Evolutionary conservation across 2,113 vertebrate species (phyloP).

Genomic region (Boleophthalmus pectinirostris): DNA sequence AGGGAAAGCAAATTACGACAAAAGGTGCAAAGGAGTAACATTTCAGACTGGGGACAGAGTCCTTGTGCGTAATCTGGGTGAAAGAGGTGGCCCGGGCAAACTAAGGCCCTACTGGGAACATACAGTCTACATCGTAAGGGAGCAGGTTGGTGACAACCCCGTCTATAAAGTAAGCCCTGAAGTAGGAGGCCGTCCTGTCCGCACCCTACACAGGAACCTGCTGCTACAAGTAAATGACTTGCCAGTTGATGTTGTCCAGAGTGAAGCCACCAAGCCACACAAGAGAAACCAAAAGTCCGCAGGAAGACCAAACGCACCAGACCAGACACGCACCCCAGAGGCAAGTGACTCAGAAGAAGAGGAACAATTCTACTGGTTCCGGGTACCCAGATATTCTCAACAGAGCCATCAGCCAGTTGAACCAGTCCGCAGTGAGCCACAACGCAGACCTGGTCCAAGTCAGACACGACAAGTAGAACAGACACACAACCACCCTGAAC

Average conservation of each 20-base stretch:
- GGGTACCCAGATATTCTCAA: not conserved
- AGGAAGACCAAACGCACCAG: not conserved
- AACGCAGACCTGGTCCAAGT: not conserved
- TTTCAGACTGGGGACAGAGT: not conserved
- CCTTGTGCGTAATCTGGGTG: not conserved
- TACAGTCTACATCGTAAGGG: not conserved
- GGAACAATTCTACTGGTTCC: not conserved
- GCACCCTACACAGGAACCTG: not conserved
- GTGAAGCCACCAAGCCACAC: not conserved
- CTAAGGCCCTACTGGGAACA: slow-evolving; percentile 1
- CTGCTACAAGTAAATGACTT: not conserved
- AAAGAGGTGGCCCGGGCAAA: not conserved
- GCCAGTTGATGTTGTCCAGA: not conserved
- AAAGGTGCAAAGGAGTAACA: not conserved
- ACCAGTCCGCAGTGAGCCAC: not conserved
- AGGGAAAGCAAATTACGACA: not conserved
- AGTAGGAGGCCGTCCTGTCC: not conserved
- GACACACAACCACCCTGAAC: not conserved
- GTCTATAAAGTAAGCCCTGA: not conserved
- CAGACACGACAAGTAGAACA: not conserved
- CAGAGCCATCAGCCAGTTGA: not conserved
- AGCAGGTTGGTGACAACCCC: not conserved
- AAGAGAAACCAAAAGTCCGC: not conserved
- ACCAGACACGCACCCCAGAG: not conserved
- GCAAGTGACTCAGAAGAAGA: not conserved